Percentiles rank a stretch among this genome's conserved stretches.
Conservation (phyloP, 2,113 vertebrate genomes). For the Microtus montanus region DNA sequence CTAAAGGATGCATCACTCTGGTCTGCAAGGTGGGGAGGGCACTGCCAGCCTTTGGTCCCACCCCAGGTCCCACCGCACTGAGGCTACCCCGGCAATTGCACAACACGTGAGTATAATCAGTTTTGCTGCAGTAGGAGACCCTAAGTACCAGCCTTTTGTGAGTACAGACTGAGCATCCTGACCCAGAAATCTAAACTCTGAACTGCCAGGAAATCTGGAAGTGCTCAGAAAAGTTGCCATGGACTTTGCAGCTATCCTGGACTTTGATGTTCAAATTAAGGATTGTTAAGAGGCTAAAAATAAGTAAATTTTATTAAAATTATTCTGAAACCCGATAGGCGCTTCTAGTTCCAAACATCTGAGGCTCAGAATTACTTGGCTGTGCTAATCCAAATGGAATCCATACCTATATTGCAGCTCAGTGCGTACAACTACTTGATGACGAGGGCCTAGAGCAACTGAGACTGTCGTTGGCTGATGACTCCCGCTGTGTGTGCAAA, state of each 20-base stretch:
- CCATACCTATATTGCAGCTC: not conserved
- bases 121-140: not conserved
- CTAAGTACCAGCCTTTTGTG: not conserved
- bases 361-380: not conserved
- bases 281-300: not conserved
- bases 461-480: accelerated
- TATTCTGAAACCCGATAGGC: not conserved
- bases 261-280: not conserved
- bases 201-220: not conserved
- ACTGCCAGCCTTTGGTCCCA: not conserved
- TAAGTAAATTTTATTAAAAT: not conserved
- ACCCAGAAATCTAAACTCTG: not conserved
- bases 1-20: not conserved
- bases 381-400: not conserved
- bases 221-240: not conserved
- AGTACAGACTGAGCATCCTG: not conserved
- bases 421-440: not conserved
- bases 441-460: not conserved
- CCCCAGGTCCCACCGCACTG: accelerated
- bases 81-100: not conserved
- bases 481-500: not conserved
- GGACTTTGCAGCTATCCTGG: not conserved
- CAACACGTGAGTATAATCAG: not conserved
- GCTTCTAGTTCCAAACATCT: not conserved
- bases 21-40: not conserved